These are phyloP conservation scores for Mactromeris polynyma DNA, from an alignment of 2,888 invertebrate genomes.

Conservation along the genomic window DNA sequence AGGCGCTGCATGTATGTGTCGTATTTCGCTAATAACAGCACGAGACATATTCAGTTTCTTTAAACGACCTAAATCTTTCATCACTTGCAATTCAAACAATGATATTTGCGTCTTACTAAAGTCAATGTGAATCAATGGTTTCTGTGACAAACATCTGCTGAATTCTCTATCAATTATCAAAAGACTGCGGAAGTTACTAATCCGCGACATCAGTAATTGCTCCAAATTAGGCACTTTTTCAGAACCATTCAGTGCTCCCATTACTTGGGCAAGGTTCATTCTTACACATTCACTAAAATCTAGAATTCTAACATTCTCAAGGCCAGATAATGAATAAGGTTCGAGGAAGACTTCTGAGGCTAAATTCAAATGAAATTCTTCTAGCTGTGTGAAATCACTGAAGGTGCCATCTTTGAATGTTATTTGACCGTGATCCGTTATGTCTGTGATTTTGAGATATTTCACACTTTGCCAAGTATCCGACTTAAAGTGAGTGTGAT, in stretches of 20 bases:
- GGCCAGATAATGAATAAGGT: background rate
- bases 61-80: background rate
- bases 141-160: background rate
- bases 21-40: background rate
- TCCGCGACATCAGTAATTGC: background rate
- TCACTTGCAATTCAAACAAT: background rate
- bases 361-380: background rate
- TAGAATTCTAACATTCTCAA: background rate
- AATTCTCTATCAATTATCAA: background rate
- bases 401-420: background rate
- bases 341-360: background rate
- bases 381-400: background rate
- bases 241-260: background rate
- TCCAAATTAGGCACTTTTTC: background rate
- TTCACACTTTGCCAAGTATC: too few species aligned
- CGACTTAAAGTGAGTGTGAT: too few species aligned
- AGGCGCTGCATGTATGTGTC: background rate
- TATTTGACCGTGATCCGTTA: too few species aligned
- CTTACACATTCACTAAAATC: conserved; percentile 16
- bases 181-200: background rate
- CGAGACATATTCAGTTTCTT: background rate
- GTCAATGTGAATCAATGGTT: background rate
- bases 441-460: too few species aligned
- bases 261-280: background rate
- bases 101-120: background rate